A percentile compares a stretch with the other conserved stretches of the same genome.
These are phyloP conservation scores for Emydoidea blandingii DNA, from an alignment of 2,797 vertebrate genomes.

Conservation along the genomic window DNA sequence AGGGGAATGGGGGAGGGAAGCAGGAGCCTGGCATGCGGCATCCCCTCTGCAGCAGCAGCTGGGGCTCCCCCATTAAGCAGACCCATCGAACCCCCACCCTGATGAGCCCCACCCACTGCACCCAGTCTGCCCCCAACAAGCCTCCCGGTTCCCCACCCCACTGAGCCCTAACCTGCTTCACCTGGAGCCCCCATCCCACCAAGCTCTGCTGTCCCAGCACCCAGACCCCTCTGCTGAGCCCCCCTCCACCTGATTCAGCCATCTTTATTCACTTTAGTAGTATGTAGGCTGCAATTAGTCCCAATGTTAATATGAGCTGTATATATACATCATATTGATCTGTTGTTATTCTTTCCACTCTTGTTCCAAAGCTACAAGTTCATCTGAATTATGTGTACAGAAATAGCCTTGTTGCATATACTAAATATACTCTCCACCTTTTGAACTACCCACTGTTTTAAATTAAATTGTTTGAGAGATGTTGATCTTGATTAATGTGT, in stretches of 20 bases:
- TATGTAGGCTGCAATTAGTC: not conserved
- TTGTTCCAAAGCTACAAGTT: accelerated
- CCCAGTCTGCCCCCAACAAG: too few species aligned
- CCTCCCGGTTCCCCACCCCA: too few species aligned
- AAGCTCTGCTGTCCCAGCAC: too few species aligned
- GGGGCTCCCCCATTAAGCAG: too few species aligned
- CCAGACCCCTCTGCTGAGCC: too few species aligned
- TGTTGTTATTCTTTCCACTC: not conserved
- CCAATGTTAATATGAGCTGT: not conserved
- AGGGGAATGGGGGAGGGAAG: too few species aligned
- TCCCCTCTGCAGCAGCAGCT: too few species aligned
- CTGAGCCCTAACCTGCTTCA: too few species aligned
- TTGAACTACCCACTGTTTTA: not conserved
- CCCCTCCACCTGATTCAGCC: not conserved
- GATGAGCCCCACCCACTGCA: too few species aligned
- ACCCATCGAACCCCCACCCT: too few species aligned
- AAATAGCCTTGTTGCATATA: not conserved
- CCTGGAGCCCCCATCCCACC: too few species aligned
- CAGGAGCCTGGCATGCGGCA: too few species aligned
- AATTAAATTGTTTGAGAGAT: not conserved
- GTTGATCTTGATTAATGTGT: not conserved
- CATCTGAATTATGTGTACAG: not conserved
- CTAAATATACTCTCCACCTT: not conserved
- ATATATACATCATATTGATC: not conserved
- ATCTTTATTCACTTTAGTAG: not conserved